Percentiles rank a stretch among this genome's conserved stretches.
phyloP scores from a whole-genome alignment of 1,140 invertebrate species.

The Leptopilina boulardi region DNA sequence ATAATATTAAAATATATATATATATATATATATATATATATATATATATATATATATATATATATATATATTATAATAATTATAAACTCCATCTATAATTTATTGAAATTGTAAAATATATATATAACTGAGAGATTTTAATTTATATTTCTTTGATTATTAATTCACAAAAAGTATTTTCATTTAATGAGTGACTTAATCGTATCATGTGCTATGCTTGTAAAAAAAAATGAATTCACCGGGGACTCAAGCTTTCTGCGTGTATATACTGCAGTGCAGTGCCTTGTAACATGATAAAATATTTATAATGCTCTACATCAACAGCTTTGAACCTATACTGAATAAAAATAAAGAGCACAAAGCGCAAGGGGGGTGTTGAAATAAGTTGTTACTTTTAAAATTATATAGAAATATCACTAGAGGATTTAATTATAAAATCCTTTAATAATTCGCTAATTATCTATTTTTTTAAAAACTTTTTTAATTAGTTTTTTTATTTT shows the following conservation, averaged over 20 bases:
- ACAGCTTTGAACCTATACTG: conserved; percentile 4
- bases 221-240: neutral
- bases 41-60: no score
- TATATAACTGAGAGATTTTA: neutral
- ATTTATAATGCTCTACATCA: conserved; percentile 10
- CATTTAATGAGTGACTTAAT: conserved; percentile 9
- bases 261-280: conserved; percentile 7
- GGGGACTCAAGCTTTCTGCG: conserved; percentile 7
- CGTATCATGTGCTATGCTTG: conserved; percentile 8
- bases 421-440: no score
- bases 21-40: no score
- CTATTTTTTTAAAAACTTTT: no score
- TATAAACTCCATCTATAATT: no score
- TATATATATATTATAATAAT: no score
- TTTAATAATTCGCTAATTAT: no score
- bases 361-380: neutral
- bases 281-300: conserved; percentile 6
- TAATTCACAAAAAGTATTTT: conserved; percentile 11
- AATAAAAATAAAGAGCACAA: conserved; percentile 11
- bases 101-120: neutral
- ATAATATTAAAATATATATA: no score
- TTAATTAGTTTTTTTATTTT: no score
- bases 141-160: neutral
- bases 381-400: neutral
- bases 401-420: no score